Evolutionary conservation across 2,888 invertebrate genomes (phyloP), one percentile per base, ranked within the genome.

Genomic region (Hypena proboscidalis): DNA sequence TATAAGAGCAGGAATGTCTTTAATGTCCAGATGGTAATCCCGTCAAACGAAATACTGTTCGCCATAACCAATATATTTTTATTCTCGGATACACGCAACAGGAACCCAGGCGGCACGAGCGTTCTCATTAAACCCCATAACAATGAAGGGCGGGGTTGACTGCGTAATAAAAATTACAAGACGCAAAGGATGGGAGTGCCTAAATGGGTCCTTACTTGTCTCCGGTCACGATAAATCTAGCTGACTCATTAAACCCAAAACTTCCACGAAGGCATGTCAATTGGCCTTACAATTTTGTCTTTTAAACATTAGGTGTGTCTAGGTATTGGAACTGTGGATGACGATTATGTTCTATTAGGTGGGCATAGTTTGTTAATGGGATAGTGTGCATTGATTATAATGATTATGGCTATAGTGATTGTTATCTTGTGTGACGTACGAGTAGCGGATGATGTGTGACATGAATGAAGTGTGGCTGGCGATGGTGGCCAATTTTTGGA

Each of bases 121-220:
- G 55, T 66, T 74, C 77, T 80, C 82, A 85, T 85, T 85, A 85
- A 80, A 72, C 69, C 67, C 67, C 61, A 77, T 76, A 89, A 89
- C 87, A 89, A 90, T 88, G 82, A 74, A 74, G 83, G 89, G 89
- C 76, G 86, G 78, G 85, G 89, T 83, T 76, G 74, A 73, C 70
- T 58, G 71, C 67, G 79, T 74, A 83, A 82, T 86, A 86, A 88
- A 88, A 85, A 85, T 81, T 82, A 83, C 81, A 83, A 86, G 83
- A 85, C 75, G 71, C 66, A 71, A 77, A 80, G 80, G 83, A 89
- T 84, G 87, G 89, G 89, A 76, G 89, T 70, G 87, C 80, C 85
- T 85, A 85, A 64, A 86, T 85, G 75, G 79, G 68, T 70, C 66
- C 64, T 53, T 72, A 73, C 69, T 70, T 71, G 77, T 77, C 72